Conservation (phyloP, 1,140 invertebrate species). For the Apolygus lucorum region DNA sequence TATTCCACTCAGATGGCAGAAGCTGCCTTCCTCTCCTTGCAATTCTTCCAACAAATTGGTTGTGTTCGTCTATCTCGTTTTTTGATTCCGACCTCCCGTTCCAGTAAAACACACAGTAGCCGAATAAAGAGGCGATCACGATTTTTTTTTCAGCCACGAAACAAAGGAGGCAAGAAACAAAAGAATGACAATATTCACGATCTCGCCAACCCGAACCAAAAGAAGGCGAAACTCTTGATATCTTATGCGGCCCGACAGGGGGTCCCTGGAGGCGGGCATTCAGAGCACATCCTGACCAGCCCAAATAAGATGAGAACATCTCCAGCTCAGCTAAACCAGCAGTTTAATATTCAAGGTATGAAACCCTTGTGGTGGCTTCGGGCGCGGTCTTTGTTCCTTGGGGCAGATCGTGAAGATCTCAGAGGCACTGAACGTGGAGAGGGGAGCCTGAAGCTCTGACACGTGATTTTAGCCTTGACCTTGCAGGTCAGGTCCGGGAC, state of each 20-base stretch:
- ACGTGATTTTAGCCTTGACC: conserved; percentile 2
- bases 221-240: background rate
- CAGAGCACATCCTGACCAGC: conserved; percentile 10
- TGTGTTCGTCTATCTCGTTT: no score
- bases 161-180: background rate
- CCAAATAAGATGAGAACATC: conserved; percentile 7
- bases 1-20: no score
- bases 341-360: conserved; percentile 8
- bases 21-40: no score
- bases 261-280: conserved; percentile 5
- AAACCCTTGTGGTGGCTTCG: conserved; percentile 8
- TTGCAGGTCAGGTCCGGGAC: background rate
- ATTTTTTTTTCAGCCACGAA: no score
- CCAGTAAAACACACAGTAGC: no score
- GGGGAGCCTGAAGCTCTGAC: no score
- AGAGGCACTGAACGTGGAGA: background rate
- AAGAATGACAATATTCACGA: background rate
- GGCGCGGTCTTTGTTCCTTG: background rate
- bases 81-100: no score
- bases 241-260: background rate
- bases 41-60: no score
- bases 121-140: no score
- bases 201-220: background rate
- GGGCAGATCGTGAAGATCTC: conserved; percentile 10
- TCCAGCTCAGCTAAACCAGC: conserved; percentile 4